Evolutionary conservation across 1,140 invertebrate species (phyloP).

Genomic region (Aphaenogaster ashmeadi): DNA sequence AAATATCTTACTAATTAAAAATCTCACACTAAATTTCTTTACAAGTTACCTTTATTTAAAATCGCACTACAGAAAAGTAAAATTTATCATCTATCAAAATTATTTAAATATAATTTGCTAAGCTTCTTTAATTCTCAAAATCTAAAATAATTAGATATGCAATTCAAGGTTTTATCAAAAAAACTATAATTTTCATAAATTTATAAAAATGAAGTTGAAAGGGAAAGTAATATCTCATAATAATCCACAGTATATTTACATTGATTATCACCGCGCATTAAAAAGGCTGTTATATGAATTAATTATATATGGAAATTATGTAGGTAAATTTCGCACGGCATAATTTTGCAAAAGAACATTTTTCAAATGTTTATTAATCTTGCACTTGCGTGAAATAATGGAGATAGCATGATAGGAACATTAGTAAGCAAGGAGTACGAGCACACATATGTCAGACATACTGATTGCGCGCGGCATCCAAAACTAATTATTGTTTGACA

Average conservation of each 20-base stretch:
- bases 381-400: neutral
- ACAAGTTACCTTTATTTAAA: neutral
- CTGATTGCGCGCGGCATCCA: neutral
- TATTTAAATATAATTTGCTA: neutral
- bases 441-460: neutral
- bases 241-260: neutral
- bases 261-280: neutral
- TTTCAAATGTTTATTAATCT: neutral
- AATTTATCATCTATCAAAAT: slow-evolving; percentile 4
- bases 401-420: neutral
- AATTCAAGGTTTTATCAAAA: neutral
- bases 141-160: neutral
- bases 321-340: neutral
- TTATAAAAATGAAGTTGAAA: neutral
- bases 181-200: neutral
- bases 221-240: neutral
- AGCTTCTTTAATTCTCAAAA: neutral
- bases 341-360: neutral
- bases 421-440: slow-evolving; percentile 27
- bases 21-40: slow-evolving; percentile 7
- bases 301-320: slow-evolving; percentile 1
- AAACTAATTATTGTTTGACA: slow-evolving; percentile 12
- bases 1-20: neutral
- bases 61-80: neutral
- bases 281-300: neutral